Evolutionary conservation across 2,888 invertebrate genomes (phyloP).

Genomic region (Steinernema carpocapsae): DNA sequence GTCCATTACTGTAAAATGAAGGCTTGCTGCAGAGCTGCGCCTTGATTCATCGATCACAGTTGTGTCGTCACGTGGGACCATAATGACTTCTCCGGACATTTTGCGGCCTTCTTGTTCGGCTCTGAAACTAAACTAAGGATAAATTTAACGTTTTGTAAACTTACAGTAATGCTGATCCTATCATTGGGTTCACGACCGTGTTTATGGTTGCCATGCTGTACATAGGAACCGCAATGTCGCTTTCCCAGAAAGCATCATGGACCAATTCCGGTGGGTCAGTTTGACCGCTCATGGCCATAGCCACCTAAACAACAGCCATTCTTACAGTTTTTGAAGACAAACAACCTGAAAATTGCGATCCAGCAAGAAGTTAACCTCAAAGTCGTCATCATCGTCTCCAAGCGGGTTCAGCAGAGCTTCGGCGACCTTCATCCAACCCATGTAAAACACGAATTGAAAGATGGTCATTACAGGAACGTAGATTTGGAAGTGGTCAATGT

Average conservation of each 20-base stretch:
- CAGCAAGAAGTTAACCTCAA: conserved; percentile 44
- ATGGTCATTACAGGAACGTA: neutral
- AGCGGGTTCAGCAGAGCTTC: conserved; percentile 7
- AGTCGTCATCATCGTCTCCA: conserved; percentile 44
- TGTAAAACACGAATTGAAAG: conserved; percentile 25
- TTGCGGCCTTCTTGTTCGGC: neutral
- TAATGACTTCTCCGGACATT: neutral
- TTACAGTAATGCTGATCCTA: conserved; percentile 54
- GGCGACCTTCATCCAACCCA: conserved; percentile 32
- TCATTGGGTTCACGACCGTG: conserved; percentile 62
- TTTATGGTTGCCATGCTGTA: conserved; percentile 63
- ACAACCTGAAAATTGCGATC: conserved; percentile 41
- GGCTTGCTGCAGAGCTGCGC: neutral
- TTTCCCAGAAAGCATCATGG: conserved; percentile 57
- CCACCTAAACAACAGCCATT: no score
- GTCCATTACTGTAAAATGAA: neutral
- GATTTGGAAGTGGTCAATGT: conserved; percentile 3
- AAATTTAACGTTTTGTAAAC: neutral
- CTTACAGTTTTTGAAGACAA: no score
- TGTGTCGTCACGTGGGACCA: neutral
- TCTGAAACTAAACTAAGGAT: neutral
- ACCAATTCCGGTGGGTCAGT: neutral
- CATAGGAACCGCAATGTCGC: conserved; percentile 56
- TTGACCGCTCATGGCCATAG: neutral
- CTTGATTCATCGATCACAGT: neutral